A percentile compares a stretch with the other conserved stretches of the same genome.
These are phyloP conservation scores for Deroplatys truncata DNA, from an alignment of 2,888 invertebrate genomes.

Conservation along the genomic window DNA sequence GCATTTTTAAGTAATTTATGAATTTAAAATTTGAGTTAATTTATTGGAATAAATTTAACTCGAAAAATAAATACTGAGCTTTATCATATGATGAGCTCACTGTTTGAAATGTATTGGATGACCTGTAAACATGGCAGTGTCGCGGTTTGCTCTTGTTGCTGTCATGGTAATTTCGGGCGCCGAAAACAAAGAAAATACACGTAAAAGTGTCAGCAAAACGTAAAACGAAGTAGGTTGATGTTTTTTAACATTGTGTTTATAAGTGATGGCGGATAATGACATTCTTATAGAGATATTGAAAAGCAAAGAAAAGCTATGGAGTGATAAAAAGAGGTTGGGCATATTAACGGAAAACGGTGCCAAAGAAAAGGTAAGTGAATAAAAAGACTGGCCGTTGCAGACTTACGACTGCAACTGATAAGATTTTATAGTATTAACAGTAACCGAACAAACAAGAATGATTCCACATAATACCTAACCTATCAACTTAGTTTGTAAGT, in stretches of 20 bases:
- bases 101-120: not conserved
- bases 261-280: not conserved
- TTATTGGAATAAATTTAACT: too few relatives aligned
- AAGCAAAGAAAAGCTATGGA: not conserved
- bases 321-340: conserved; percentile 6
- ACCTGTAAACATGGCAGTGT: not conserved
- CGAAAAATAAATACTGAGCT: too few relatives aligned
- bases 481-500: not conserved
- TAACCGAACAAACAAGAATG: not conserved
- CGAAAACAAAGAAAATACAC: not conserved
- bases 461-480: not conserved
- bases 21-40: too few relatives aligned
- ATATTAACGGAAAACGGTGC: not conserved
- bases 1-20: too few relatives aligned
- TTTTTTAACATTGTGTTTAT: not conserved
- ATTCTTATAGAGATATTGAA: not conserved
- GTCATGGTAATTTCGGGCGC: not conserved
- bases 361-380: not conserved
- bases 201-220: not conserved
- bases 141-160: not conserved
- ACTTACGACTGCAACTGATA: not conserved
- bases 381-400: not conserved
- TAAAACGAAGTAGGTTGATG: not conserved
- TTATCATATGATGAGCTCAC: not conserved
- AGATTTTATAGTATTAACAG: not conserved